These are phyloP conservation scores for Mactromeris polynyma DNA, from an alignment of 2,888 invertebrate species.

Conservation along the genomic window DNA sequence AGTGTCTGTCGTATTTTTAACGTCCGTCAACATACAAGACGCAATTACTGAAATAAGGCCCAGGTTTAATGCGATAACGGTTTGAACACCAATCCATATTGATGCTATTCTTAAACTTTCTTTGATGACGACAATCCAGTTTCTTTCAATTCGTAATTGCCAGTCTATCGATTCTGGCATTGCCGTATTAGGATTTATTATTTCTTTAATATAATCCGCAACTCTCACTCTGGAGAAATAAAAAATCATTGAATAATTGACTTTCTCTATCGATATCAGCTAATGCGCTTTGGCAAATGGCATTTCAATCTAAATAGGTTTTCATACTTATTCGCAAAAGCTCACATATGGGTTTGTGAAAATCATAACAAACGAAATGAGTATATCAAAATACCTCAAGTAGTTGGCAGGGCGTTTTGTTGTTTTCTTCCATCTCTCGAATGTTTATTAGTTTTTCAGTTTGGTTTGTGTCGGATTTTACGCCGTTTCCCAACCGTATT, in stretches of 20 bases:
- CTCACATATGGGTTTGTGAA: no score
- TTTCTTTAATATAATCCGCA: neutral
- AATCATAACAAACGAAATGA: no score
- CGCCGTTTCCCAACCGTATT: no score
- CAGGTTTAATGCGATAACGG: neutral
- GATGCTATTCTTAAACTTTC: neutral
- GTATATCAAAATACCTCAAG: no score
- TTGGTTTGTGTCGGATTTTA: no score
- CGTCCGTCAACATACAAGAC: neutral
- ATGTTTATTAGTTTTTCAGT: no score
- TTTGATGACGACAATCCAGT: neutral
- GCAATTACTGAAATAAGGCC: neutral
- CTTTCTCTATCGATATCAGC: neutral
- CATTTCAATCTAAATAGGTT: neutral
- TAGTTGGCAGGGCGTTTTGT: no score
- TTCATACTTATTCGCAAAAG: neutral
- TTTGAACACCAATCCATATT: neutral
- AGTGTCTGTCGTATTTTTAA: neutral
- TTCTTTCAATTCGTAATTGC: slow-evolving; percentile 4
- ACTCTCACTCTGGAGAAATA: neutral
- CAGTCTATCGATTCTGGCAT: neutral
- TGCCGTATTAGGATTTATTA: neutral
- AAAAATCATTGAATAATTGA: neutral
- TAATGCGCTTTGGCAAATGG: slow-evolving; percentile 5
- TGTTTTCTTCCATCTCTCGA: no score